These are phyloP conservation scores for Caenorhabditis sinica DNA, from an alignment of 2,888 invertebrate species.

Conservation along the genomic window DNA sequence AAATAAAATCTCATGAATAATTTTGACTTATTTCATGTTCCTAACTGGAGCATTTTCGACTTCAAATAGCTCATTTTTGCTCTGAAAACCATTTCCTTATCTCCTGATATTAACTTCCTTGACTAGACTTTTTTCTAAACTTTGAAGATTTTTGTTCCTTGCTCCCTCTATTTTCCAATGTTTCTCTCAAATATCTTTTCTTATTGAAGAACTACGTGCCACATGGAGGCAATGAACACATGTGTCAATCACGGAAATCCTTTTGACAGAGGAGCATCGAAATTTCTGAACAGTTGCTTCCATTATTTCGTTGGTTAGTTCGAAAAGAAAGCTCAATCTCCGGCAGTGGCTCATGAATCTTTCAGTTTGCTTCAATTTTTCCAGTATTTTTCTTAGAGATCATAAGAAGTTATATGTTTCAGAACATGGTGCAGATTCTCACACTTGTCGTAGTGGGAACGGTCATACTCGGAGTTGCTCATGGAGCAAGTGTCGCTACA, in stretches of 20 bases:
- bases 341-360: not conserved
- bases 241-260: not conserved
- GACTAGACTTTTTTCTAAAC: too few relatives aligned
- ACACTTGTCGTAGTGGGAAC: not conserved
- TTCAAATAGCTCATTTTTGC: too few relatives aligned
- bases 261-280: not conserved
- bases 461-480: conserved; percentile 5
- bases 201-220: not conserved
- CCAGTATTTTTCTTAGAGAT: not conserved
- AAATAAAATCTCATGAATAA: too few relatives aligned
- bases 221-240: not conserved
- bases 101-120: too few relatives aligned
- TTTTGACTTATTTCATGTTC: too few relatives aligned
- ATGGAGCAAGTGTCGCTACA: conserved; percentile 45
- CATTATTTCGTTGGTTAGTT: not conserved
- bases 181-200: not conserved
- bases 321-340: not conserved
- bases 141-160: not conserved
- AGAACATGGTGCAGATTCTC: conserved; percentile 12
- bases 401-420: too few relatives aligned
- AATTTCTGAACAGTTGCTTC: conserved; percentile 2
- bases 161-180: not conserved
- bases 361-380: not conserved
- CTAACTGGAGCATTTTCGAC: too few relatives aligned
- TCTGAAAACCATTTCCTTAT: too few relatives aligned